Conservation (phyloP, 2,888 invertebrate species). For the Gymnocheta viridis region DNA sequence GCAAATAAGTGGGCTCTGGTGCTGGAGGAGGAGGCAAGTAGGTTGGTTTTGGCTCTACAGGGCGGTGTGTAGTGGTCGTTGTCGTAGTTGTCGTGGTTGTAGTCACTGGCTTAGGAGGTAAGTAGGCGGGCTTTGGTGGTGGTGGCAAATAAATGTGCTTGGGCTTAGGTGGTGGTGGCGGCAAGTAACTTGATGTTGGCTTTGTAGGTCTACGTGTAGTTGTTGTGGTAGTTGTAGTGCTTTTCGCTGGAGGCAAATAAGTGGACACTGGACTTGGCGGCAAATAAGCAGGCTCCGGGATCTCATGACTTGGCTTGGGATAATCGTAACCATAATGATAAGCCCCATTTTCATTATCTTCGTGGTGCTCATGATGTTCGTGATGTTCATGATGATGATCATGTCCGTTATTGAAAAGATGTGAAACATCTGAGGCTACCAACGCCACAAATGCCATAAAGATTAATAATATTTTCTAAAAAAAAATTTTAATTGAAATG, state of each 20-base stretch:
- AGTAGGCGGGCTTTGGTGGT: slow-evolving; percentile 48
- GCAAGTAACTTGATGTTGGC: slow-evolving; percentile 55
- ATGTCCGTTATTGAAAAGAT: slow-evolving; percentile 72
- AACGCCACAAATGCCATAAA: slow-evolving; percentile 71
- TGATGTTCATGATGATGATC: slow-evolving; percentile 71
- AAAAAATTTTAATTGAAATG: neutral
- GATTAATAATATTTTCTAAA: slow-evolving; percentile 73
- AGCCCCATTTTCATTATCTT: slow-evolving; percentile 27
- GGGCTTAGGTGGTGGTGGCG: slow-evolving; percentile 37
- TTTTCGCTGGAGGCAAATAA: slow-evolving; percentile 56
- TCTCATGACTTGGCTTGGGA: slow-evolving; percentile 72
- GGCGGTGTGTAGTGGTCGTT: slow-evolving; percentile 70
- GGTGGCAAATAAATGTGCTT: slow-evolving; percentile 50
- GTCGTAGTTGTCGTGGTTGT: slow-evolving; percentile 65
- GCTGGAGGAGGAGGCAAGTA: slow-evolving; percentile 71
- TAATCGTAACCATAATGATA: slow-evolving; percentile 75
- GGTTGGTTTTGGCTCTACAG: slow-evolving; percentile 59
- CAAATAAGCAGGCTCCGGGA: slow-evolving; percentile 58
- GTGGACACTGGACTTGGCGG: slow-evolving; percentile 48
- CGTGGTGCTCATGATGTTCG: slow-evolving; percentile 56
- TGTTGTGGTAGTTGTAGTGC: slow-evolving; percentile 11
- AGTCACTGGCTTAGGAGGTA: slow-evolving; percentile 67
- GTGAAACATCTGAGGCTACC: slow-evolving; percentile 76
- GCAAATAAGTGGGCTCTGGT: slow-evolving; percentile 61
- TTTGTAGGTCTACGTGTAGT: slow-evolving; percentile 21